Conservation (phyloP, 2,113 vertebrate species). For the Hippocampus abdominalis region DNA sequence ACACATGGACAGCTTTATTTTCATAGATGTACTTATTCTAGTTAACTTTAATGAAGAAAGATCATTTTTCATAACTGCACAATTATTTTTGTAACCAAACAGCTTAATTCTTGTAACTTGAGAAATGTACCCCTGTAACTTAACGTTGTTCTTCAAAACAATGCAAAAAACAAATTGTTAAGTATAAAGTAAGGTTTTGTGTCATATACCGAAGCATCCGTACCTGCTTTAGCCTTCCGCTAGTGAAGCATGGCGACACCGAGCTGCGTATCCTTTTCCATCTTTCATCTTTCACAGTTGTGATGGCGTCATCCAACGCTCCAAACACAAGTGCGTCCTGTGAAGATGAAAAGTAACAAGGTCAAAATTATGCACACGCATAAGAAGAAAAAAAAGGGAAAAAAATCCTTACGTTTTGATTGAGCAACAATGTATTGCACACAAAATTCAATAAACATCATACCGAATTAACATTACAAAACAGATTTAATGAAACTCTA, state of each 20-base stretch:
- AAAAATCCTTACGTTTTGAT: no score
- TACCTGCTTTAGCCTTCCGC: slow-evolving; percentile 72
- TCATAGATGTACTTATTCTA: no score
- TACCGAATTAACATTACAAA: no score
- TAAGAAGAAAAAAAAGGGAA: not conserved
- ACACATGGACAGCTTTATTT: no score
- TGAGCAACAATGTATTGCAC: not conserved
- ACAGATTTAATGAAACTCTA: no score
- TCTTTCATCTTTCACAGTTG: slow-evolving; percentile 59
- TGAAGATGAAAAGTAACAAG: not conserved
- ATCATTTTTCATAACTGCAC: no score
- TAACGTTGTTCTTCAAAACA: no score
- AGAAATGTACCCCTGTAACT: no score
- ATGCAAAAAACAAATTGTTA: not conserved
- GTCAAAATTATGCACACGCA: not conserved
- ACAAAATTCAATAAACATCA: no score
- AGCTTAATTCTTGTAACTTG: no score
- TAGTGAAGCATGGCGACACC: slow-evolving; percentile 74
- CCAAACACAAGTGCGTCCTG: slow-evolving; percentile 7
- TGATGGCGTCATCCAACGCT: slow-evolving; percentile 56
- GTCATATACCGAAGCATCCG: not conserved
- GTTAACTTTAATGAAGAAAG: no score
- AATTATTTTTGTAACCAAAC: no score
- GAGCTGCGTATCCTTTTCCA: slow-evolving; percentile 73
- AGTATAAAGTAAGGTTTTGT: not conserved